Evolutionary conservation across 2,888 invertebrate species (phyloP), one percentile per base, ranked within the genome.

Genomic region (Exocentrus adspersus): DNA sequence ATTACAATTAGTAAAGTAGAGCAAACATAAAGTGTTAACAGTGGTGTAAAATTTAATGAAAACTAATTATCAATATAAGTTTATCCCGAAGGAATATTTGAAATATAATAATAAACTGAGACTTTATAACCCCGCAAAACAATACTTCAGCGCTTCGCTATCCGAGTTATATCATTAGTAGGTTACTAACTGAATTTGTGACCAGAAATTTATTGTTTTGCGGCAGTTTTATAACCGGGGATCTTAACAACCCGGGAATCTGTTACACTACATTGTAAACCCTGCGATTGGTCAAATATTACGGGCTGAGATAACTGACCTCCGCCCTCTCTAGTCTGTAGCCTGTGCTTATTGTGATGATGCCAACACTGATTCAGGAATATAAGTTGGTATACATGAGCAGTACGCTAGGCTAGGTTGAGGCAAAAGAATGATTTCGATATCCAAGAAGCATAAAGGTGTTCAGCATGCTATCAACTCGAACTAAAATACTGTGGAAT

Each of bases 21-120:
- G 45, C 60, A 52, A 60, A 60, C 60, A 52, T 60, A 60, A 60
- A 52, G 59, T 51, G 59, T 59, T 59, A 59, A 59, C 51, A 51
- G 20, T 43, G 32, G 32, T 21, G 32, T 60, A 60, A 60, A 59
- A 60, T 60, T 60, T 60, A 52, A 52, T 52, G 60, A 60, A 60
- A 60, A 52, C 32, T 52, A 43, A 60, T 60, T 60, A 51, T 30
- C 42, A 45, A 52, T 60, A 60, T 43, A 54, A 54, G 42, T 54
- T 54, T 54, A 43, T 43, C 21, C n/a, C 43, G 10, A 30, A 30
- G 17, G 43, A 54, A 43, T 54, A 54, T 42, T 54, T 54, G 42
- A 54, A 54, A 54, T 54, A 54, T 54, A 54, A 54, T 48, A 48
- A 48, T 54, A 54, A 54, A 43, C 28, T 17, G 10, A n/a, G 6